Evolutionary conservation across 1,140 invertebrate genomes (phyloP), one percentile per base, ranked within the genome.

Genomic region (Drosophila tristis): DNA sequence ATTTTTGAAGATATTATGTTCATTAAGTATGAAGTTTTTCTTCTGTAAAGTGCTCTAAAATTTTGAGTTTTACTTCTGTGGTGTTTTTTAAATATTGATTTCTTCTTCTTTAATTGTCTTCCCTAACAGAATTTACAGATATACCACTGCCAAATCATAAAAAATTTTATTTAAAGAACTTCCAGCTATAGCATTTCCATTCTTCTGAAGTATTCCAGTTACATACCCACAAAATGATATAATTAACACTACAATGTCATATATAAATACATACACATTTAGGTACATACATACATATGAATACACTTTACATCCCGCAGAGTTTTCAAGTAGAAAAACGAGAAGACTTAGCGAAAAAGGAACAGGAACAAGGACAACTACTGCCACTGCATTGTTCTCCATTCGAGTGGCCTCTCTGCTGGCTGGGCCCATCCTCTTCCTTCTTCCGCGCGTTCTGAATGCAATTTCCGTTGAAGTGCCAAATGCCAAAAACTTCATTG

Each of bases 381-480:
- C 8, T 31, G 20, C 35, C 35, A 39, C 35, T 31, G 42, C 51
- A 76, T 76, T 76, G 74, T 76, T 76, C 66, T 57, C 49, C 35
- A 39, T 39, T 39, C 35, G 35, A 9, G 51, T 87, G 50, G 61
- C 80, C 74, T 60, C 59, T 53, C 47, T 45, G 47, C 25, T 44
- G 48, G 39, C 35, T 59, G 9, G 39, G 31, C 47, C 29, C 39
- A 26, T 44, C 44, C 20, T 50, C 73, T 53, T 56, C 70, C 77
- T 71, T 78, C 72, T 87, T 87, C 82, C 82, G 82, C 82, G 82
- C 74, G 53, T 59, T 23, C 50, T 65, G 43, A 62, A 71, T 59
- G 62, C 64, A 50, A 76, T 79, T 87, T 87, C 76, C 82, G 43
- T 63, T 49, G 66, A 89, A 87, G 72, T 76, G 72, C 72, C 72